Evolutionary conservation across 2,888 invertebrate genomes (phyloP), one percentile per base, ranked within the genome.

Genomic region (Athalia circularis): DNA sequence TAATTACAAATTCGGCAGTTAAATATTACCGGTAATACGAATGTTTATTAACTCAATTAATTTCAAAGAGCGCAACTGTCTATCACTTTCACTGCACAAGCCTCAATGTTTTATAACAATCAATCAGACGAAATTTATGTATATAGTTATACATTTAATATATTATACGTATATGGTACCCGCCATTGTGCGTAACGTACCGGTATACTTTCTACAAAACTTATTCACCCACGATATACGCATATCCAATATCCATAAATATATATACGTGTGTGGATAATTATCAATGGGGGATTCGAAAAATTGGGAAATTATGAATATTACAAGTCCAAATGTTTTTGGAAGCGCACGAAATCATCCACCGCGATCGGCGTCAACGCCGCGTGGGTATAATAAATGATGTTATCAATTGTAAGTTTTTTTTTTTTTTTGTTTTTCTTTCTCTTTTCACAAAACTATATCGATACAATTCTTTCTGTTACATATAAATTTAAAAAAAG

Each of bases 111-210:
- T 43, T 52, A 75, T n/a, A 75, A 29, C 75, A 52, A 75, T 75
- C 61, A 54, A 75, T 75, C 75, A 75, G 62, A 52, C 29, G 5
- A 29, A 75, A 50, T 61, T 50, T 50, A 7, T n/a, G 67, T 15
- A 7, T 8, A 67, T 50, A 67, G 8, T 50, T 67, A 3, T n/a
- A 11, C 45, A 5, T 64, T 6, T 43, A 54, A 11, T 47, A 48
- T 47, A 47, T 48, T n/a, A 15, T 65, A 82, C 84, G 83, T 85
- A 88, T 88, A 89, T 89, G 89, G 88, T 89, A 89, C 87, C 87
- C 88, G 29, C 2, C 29, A 29, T 29, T 29, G 2, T 2, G 29
- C 29, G 0, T 29, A 29, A 29, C 29, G 29, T 29, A 29, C 29
- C 29, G 29, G 29, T 29, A 29, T 29, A 29, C 29, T 29, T 29